Conservation (phyloP, 1,140 invertebrate species). For the Drosophila sproati region DNA sequence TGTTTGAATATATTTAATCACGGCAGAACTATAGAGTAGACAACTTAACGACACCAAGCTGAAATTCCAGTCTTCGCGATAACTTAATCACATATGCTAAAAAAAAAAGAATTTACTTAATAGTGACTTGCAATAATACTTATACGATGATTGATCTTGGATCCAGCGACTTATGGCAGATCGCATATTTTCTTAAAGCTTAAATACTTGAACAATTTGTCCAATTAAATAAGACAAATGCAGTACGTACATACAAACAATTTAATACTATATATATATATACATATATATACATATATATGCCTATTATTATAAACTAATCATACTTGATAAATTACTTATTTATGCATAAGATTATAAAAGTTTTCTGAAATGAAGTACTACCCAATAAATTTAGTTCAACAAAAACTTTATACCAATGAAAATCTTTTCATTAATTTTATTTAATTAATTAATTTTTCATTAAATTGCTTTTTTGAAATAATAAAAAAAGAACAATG, state of each 20-base stretch:
- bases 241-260: conserved; percentile 38
- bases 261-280: conserved; percentile 61
- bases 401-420: conserved; percentile 83
- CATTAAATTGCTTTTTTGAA: conserved; percentile 77
- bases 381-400: conserved; percentile 85
- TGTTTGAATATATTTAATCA: conserved; percentile 62
- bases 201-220: conserved; percentile 45
- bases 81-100: conserved; percentile 11
- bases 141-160: conserved; percentile 62
- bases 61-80: conserved; percentile 42
- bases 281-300: conserved; percentile 30
- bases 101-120: conserved; percentile 6
- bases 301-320: conserved; percentile 60
- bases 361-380: conserved; percentile 79
- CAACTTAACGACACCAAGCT: conserved; percentile 51
- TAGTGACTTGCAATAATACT: conserved; percentile 54
- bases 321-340: conserved; percentile 60
- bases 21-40: conserved; percentile 28
- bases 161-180: conserved; percentile 53
- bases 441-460: conserved; percentile 72
- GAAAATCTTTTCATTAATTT: conserved; percentile 81
- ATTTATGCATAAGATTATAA: conserved; percentile 79
- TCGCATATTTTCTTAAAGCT: conserved; percentile 54
- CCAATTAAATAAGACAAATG: conserved; percentile 57
- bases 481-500: conserved; percentile 19